A percentile compares a stretch with the other conserved stretches of the same genome.
Evolutionary conservation across 2,888 invertebrate species (phyloP).

Genomic region (Lithophane semibrunnea): DNA sequence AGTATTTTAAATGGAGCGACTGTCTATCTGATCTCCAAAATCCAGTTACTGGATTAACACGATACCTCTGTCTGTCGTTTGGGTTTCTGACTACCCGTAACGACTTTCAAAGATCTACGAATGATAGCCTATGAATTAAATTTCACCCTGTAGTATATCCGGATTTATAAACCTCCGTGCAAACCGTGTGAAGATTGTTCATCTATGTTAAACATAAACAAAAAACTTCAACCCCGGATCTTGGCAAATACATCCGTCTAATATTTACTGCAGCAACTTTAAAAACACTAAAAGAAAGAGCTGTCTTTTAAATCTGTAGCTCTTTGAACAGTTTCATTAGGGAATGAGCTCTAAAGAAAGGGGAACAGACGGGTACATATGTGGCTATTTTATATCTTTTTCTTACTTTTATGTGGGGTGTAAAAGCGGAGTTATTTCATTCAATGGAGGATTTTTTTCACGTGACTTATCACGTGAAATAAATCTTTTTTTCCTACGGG

Average conservation of each 20-base stretch:
- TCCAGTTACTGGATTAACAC: too few relatives aligned
- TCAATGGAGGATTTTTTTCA: neutral
- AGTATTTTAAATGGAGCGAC: too few relatives aligned
- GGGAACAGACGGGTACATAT: slow-evolving; percentile 22
- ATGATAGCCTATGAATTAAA: too few relatives aligned
- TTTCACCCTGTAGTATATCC: too few relatives aligned
- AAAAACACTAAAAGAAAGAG: slow-evolving; percentile 53
- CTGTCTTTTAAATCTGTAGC: slow-evolving; percentile 59
- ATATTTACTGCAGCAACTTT: slow-evolving; percentile 23
- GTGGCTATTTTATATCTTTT: slow-evolving; percentile 40
- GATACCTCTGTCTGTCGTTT: too few relatives aligned
- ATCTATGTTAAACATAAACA: slow-evolving; percentile 1
- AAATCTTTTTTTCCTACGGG: neutral
- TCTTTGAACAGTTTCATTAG: slow-evolving; percentile 57
- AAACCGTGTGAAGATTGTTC: neutral
- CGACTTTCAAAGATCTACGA: too few relatives aligned
- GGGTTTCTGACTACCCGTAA: too few relatives aligned
- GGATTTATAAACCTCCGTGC: too few relatives aligned
- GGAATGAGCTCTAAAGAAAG: slow-evolving; percentile 52
- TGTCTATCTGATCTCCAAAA: too few relatives aligned
- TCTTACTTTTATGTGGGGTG: slow-evolving; percentile 22
- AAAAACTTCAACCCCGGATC: neutral
- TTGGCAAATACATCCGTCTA: neutral
- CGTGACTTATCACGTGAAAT: too few relatives aligned
- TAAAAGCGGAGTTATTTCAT: slow-evolving; percentile 34